Percentiles rank a stretch among this genome's conserved stretches.
Evolutionary conservation across 2,888 invertebrate genomes (phyloP).

Genomic region (Fragum fragum): DNA sequence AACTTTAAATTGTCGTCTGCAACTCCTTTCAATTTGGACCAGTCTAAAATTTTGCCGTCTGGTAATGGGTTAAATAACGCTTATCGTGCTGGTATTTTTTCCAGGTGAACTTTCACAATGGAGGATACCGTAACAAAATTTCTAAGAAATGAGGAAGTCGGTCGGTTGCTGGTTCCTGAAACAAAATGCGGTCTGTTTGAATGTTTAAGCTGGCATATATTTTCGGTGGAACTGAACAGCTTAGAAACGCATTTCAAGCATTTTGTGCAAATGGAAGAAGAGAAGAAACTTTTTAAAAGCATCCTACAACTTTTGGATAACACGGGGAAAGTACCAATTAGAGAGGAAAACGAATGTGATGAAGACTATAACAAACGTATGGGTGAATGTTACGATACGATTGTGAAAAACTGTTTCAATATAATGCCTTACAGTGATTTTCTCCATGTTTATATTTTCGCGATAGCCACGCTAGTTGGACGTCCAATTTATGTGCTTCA

Average conservation of each 20-base stretch:
- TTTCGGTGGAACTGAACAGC: neutral
- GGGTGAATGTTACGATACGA: constrained; percentile 1
- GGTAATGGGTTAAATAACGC: too few species aligned
- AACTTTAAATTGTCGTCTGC: too few species aligned
- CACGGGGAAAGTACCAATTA: constrained; percentile 7
- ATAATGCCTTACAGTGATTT: constrained; percentile 5
- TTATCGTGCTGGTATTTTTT: neutral
- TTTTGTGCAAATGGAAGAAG: constrained; percentile 3
- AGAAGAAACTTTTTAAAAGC: constrained; percentile 7
- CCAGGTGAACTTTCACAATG: neutral
- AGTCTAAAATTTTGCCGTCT: too few species aligned
- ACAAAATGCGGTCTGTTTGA: neutral
- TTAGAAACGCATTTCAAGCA: neutral
- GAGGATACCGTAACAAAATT: neutral
- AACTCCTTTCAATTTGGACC: too few species aligned
- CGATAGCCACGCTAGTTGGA: constrained; percentile 12
- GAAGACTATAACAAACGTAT: neutral
- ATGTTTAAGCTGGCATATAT: neutral
- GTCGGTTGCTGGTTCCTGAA: neutral
- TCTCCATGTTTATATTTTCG: constrained; percentile 19
- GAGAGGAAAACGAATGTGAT: neutral
- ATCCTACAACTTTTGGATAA: constrained; percentile 17
- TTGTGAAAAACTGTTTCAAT: neutral
- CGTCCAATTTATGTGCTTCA: constrained; percentile 7
- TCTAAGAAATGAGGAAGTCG: neutral